These are phyloP conservation scores for Leptobrachium leishanense DNA, from an alignment of 2,113 vertebrate genomes.

Conservation along the genomic window DNA sequence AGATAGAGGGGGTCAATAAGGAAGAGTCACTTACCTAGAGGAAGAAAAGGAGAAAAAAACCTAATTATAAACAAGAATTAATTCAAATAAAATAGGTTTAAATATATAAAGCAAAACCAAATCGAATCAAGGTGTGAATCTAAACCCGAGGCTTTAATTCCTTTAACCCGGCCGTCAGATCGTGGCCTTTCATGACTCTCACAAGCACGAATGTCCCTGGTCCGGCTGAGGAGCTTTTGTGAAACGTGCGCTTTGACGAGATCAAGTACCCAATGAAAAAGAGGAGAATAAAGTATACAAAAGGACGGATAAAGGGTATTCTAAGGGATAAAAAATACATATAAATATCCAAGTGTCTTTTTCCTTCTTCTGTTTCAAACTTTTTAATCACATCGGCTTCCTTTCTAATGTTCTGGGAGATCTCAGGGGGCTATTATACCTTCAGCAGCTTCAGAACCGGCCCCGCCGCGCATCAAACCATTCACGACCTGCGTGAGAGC, in stretches of 20 bases:
- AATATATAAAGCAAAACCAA: not conserved
- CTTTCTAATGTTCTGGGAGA: not conserved
- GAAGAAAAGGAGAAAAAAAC: conserved; percentile 5
- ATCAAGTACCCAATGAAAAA: conserved; percentile 24
- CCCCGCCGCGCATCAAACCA: conserved; percentile 22
- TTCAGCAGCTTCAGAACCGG: not conserved
- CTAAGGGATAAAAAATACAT: conserved; percentile 28
- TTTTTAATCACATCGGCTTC: conserved; percentile 27
- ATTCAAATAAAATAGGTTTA: not conserved
- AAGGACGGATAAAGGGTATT: conserved; percentile 22
- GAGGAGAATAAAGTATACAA: not conserved
- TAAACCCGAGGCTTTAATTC: not conserved
- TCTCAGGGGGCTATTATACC: conserved; percentile 38
- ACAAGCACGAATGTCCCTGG: not conserved
- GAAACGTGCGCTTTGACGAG: not conserved
- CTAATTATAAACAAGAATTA: not conserved
- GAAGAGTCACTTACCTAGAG: conserved; percentile 45
- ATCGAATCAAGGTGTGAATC: not conserved
- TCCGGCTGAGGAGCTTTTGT: conserved; percentile 10
- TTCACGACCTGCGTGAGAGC: conserved; percentile 16
- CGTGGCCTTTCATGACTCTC: not conserved
- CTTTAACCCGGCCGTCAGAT: not conserved
- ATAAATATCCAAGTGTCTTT: conserved; percentile 28
- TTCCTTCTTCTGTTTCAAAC: conserved; percentile 14
- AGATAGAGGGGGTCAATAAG: conserved; percentile 10